These are phyloP conservation scores for Eumeta japonica DNA, from an alignment of 1,140 invertebrate species.

Conservation along the genomic window DNA sequence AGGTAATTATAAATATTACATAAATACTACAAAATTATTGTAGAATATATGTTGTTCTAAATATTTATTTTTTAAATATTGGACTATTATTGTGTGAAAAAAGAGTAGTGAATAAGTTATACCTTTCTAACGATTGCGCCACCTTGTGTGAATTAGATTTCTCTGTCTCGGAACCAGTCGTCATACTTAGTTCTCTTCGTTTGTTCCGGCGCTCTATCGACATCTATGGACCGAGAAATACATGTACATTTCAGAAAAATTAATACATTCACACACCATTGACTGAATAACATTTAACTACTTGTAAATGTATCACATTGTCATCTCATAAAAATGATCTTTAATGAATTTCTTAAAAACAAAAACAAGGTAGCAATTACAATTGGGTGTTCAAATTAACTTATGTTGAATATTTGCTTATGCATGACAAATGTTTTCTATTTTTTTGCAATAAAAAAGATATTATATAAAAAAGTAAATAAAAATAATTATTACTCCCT, in stretches of 20 bases:
- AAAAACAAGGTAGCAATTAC: too few species aligned
- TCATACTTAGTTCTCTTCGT: conserved; percentile 58
- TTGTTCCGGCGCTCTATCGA: conserved; percentile 61
- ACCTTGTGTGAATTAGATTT: conserved; percentile 67
- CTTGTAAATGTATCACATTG: too few species aligned
- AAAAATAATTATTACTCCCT: too few species aligned
- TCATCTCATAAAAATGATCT: too few species aligned
- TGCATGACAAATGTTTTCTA: too few species aligned
- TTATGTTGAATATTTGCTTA: too few species aligned
- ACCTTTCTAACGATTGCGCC: conserved; percentile 48
- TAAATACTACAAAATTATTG: too few species aligned
- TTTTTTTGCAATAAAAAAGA: conserved; percentile 4
- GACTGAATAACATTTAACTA: too few species aligned
- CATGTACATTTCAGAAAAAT: not conserved
- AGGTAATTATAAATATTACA: too few species aligned
- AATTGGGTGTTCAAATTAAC: too few species aligned
- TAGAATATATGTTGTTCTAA: too few species aligned
- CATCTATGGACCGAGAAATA: conserved; percentile 49
- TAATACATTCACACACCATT: not conserved
- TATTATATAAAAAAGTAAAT: not conserved
- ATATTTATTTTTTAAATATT: conserved; percentile 11
- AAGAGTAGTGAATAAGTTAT: conserved; percentile 7
- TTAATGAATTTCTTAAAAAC: conserved; percentile 3
- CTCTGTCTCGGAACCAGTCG: conserved; percentile 73
- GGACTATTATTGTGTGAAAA: conserved; percentile 4